Evolutionary conservation across 2,113 vertebrate species (phyloP).

Genomic region (Lagenorhynchus albirostris): DNA sequence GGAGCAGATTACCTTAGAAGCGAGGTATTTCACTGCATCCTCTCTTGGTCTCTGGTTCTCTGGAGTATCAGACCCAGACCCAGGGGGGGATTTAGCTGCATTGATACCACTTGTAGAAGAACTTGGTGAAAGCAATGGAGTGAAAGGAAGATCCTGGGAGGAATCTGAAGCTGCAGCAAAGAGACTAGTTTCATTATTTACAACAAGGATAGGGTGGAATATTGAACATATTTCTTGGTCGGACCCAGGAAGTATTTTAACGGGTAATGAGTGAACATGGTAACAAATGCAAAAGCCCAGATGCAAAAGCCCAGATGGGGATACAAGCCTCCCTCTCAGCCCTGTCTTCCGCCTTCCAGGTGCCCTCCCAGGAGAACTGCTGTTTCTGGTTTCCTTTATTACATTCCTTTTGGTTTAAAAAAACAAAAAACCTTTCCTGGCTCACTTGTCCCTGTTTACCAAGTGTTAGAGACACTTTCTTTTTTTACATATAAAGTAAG

Average conservation of each 20-base stretch:
- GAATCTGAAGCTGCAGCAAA: constrained; percentile 81
- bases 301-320: background rate
- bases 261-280: background rate
- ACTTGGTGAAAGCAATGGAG: constrained; percentile 84
- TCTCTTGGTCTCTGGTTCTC: constrained; percentile 85
- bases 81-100: constrained; percentile 76
- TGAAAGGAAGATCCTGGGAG: constrained; percentile 89
- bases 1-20: constrained; percentile 88
- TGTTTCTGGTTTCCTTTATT: background rate
- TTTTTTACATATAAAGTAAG: background rate
- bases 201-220: background rate
- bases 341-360: background rate
- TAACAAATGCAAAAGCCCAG: background rate
- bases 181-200: background rate
- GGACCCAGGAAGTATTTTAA: background rate
- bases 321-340: background rate
- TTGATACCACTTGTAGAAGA: constrained; percentile 79
- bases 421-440: background rate
- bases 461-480: background rate
- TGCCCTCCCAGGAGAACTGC: background rate
- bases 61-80: constrained; percentile 79
- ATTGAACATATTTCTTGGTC: background rate
- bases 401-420: background rate
- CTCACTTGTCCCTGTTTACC: background rate
- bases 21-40: constrained; percentile 90